Evolutionary conservation across 2,888 invertebrate species (phyloP).

Genomic region (Leptinotarsa peninsularis): DNA sequence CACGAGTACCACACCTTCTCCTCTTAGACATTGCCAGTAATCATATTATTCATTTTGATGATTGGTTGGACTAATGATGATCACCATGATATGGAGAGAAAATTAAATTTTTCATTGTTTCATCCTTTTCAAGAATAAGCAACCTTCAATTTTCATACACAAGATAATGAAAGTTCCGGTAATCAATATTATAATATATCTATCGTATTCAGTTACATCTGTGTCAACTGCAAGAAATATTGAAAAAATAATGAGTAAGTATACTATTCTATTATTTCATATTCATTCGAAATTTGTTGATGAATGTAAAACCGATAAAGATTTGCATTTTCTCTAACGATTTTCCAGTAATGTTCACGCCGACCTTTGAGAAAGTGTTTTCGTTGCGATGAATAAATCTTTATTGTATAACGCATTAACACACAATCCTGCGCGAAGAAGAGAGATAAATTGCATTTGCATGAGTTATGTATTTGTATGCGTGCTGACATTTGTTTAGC

Average conservation of each 20-base stretch:
- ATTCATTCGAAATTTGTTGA: no score
- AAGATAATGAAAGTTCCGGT: neutral
- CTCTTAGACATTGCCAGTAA: neutral
- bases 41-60: neutral
- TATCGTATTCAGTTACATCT: neutral
- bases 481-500: conserved; percentile 2
- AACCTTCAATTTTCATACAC: conserved; percentile 2
- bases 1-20: neutral
- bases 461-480: conserved; percentile 16
- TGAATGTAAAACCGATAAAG: no score
- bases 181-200: neutral
- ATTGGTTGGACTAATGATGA: neutral
- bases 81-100: neutral
- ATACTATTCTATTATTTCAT: no score
- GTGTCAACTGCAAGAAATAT: no score
- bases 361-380: neutral
- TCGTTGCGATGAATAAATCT: no score
- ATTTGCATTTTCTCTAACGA: no score
- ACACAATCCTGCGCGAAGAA: neutral
- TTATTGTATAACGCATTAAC: neutral
- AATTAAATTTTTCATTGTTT: neutral
- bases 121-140: neutral
- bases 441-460: neutral
- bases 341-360: no score
- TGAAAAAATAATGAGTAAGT: no score